Evolutionary conservation across 2,888 invertebrate species (phyloP), one percentile per base, ranked within the genome.

Genomic region (Ryuthela nishihirai): DNA sequence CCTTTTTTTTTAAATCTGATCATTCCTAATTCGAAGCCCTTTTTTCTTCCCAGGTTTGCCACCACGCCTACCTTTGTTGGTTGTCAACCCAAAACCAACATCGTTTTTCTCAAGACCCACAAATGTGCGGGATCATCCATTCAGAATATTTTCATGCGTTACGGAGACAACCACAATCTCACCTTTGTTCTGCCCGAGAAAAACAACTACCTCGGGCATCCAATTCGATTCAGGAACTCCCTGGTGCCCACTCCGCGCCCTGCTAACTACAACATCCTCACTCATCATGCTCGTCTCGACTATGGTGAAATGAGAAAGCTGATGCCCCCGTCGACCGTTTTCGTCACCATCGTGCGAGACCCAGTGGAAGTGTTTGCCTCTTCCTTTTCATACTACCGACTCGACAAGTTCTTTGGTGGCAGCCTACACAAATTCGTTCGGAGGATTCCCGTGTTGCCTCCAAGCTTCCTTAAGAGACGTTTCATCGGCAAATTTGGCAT

Each of bases 61-160:
- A 9, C 7, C 29, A 7, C 7, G 12, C 9, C 29, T 9, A 29
- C 12, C 12, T n/a, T n/a, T n/a, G 9, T 9, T 7, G 7, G 47
- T 17, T 67, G 67, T 43, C 36, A 41, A 35, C 69, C 71, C 4
- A 63, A 56, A 38, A 62, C 54, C 36, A 69, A 70, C 64, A 64
- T 72, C 20, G 69, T 67, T 25, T 72, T 72, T 52, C 59, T 71
- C 24, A 72, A 72, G 56, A 71, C 69, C 3, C 72, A 72, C 67
- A 72, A 72, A 64, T 70, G 70, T 48, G 72, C 69, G 18, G 69
- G 71, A 25, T 68, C 69, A 12, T 67, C 70, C n/a, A 61, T 72
- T 12, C 72, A 72, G 54, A 72, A 71, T 45, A 67, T 72, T 23
- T 54, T 72, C 10, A 56, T 72, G 54, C 65, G 71, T 10, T 70